Evolutionary conservation across 1,140 invertebrate genomes (phyloP), one percentile per base, ranked within the genome.

Genomic region (Asobara japonica): DNA sequence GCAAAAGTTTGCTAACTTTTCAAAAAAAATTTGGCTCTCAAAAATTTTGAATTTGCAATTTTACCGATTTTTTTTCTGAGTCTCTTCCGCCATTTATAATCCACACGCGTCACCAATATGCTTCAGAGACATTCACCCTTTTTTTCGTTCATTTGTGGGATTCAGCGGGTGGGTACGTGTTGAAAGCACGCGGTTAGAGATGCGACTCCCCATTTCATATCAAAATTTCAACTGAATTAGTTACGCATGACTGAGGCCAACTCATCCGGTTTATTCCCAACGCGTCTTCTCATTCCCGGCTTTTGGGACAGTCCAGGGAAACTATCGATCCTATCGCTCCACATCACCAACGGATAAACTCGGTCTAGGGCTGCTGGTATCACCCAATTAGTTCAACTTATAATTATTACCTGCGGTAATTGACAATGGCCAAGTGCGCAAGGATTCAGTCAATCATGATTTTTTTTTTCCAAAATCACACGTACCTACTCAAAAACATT

Each of bases 311-410:
- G 27, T 31, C 27, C 11, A 29, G 60, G 60, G 29, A 13, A 62
- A 31, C 27, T 62, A 62, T 62, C 60, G 60, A 62, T 62, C 60
- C 60, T 16, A 56, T 16, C 10, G 1, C 29, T n/a, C 30, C 29
- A 16, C 25, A n/a, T n/a, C 27, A 16, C n/a, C n/a, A 1, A 4
- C n/a, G 41, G 51, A 60, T 60, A 60, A 60, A 27, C 51, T 27
- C 27, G 27, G 51, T 27, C 22, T 18, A 38, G n/a, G 22, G 48
- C 20, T 27, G 27, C 51, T 48, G 10, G 18, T 18, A 13, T 22
- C 64, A 20, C 38, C 16, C 36, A 65, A 65, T 65, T 65, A 65
- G 33, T 20, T 36, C 11, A 65, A 65, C 64, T 65, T 65, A 65
- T 65, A 65, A 65, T 65, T 65, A 65, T 65, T 38, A 41, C 31